Evolutionary conservation across 1,140 invertebrate species (phyloP).

Genomic region (Panulirus ornatus): DNA sequence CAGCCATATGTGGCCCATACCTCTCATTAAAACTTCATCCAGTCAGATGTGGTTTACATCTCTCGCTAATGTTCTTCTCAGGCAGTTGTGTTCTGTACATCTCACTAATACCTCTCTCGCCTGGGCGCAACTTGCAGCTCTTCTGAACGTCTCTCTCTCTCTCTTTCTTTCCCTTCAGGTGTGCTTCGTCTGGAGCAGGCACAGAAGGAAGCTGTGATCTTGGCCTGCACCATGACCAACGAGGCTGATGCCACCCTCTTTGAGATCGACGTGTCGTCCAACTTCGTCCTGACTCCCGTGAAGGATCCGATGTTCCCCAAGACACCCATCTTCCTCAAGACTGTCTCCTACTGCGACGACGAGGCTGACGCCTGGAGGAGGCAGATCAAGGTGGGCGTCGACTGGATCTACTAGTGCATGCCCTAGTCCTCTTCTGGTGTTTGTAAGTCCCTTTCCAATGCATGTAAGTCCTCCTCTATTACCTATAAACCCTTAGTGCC

Average conservation of each 20-base stretch:
- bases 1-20: too few relatives aligned
- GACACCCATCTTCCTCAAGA: constrained; percentile 73
- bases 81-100: too few relatives aligned
- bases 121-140: background rate
- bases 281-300: constrained; percentile 76
- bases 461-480: too few relatives aligned
- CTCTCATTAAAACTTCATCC: too few relatives aligned
- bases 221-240: constrained; percentile 78
- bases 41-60: too few relatives aligned
- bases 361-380: constrained; percentile 77
- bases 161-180: constrained; percentile 73
- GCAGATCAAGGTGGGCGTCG: constrained; percentile 76
- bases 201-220: constrained; percentile 77
- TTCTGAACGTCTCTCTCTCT: constrained; percentile 41
- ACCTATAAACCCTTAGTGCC: too few relatives aligned
- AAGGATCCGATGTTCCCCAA: constrained; percentile 71
- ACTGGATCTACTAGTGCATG: constrained; percentile 26
- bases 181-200: constrained; percentile 77
- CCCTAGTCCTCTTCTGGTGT: background rate
- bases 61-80: too few relatives aligned
- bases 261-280: constrained; percentile 78
- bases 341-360: constrained; percentile 75
- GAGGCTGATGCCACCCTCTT: constrained; percentile 77
- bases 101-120: background rate
- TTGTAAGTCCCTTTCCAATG: background rate